Conservation (phyloP, 2,888 invertebrate species). For the Leucophenga montana region DNA sequence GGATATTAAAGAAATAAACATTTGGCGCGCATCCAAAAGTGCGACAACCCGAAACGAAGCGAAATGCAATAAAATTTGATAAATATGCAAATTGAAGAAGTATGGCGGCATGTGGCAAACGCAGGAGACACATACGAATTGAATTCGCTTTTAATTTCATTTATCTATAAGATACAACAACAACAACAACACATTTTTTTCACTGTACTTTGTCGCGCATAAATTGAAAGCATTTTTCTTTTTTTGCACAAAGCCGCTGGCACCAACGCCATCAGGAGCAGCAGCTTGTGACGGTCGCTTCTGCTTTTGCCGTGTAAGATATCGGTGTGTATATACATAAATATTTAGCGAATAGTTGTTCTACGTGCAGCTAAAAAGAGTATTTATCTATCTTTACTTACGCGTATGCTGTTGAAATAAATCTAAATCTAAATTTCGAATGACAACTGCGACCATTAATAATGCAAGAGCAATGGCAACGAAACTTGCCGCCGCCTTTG, state of each 20-base stretch:
- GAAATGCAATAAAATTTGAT: conserved; percentile 22
- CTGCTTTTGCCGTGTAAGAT: too few relatives aligned
- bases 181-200: too few relatives aligned
- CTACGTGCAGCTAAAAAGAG: neutral
- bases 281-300: neutral
- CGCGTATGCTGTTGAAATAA: conserved; percentile 6
- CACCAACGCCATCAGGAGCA: neutral
- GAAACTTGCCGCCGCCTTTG: too few relatives aligned
- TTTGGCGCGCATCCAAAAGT: conserved; percentile 4
- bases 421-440: conserved; percentile 1
- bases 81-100: conserved; percentile 23
- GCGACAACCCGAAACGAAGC: neutral
- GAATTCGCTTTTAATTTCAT: neutral
- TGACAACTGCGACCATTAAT: conserved; percentile 15
- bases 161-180: too few relatives aligned
- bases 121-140: neutral
- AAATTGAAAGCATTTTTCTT: conserved; percentile 18
- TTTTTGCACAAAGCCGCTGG: neutral
- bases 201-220: neutral
- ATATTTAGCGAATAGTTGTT: neutral
- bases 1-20: neutral
- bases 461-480: neutral
- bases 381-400: neutral
- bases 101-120: conserved; percentile 13
- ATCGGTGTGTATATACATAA: neutral